Conservation (phyloP, 2,888 invertebrate genomes). For the Crossocerus cetratus region DNA sequence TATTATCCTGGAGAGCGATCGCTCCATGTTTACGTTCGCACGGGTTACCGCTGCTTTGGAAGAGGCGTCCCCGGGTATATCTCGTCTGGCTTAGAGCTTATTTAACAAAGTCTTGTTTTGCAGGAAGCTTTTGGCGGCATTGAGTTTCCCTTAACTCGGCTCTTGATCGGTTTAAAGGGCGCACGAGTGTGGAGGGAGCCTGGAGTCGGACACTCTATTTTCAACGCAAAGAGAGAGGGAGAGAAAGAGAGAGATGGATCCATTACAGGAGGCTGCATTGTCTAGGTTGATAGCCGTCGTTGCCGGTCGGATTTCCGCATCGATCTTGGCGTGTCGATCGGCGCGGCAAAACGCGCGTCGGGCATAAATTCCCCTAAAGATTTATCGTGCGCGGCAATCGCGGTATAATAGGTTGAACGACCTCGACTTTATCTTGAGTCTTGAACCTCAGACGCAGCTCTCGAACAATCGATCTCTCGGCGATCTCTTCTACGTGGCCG, state of each 20-base stretch:
- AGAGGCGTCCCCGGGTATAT: background rate
- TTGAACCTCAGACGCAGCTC: conserved; percentile 53
- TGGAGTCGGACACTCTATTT: no score
- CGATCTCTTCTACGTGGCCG: conserved; percentile 42
- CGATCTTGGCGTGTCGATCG: conserved; percentile 15
- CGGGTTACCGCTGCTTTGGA: conserved; percentile 13
- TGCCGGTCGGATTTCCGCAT: conserved; percentile 47
- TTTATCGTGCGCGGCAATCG: conserved; percentile 59
- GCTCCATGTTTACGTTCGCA: conserved; percentile 2
- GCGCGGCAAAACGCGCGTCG: conserved; percentile 5
- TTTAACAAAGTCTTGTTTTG: no score
- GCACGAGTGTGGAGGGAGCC: no score
- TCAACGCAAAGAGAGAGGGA: no score
- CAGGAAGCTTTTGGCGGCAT: no score
- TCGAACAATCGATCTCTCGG: conserved; percentile 58
- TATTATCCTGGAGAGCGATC: conserved; percentile 13
- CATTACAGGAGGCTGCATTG: conserved; percentile 49
- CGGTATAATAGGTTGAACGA: conserved; percentile 61
- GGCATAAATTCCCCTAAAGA: conserved; percentile 41
- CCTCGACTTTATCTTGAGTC: conserved; percentile 60
- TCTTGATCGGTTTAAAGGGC: no score
- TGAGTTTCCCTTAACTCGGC: no score
- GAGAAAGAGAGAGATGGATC: conserved; percentile 36
- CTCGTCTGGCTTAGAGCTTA: no score
- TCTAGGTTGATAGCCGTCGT: conserved; percentile 34